Conservation (phyloP, 2,797 vertebrate genomes). For the Gobio occitaniae region DNA sequence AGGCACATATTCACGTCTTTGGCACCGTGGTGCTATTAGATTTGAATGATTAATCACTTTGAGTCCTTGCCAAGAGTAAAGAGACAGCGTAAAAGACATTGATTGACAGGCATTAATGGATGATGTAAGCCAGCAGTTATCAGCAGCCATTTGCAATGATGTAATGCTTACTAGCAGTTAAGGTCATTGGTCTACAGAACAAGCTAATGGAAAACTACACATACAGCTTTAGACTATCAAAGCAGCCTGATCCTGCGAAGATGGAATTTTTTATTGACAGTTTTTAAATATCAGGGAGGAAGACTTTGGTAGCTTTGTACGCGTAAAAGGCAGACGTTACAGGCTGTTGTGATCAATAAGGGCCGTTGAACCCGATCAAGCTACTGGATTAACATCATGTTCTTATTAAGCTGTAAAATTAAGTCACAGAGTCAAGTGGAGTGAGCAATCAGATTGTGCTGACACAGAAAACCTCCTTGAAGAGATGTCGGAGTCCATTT, state of each 20-base stretch:
- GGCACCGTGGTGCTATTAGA: constrained; percentile 30
- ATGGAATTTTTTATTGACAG: constrained; percentile 10
- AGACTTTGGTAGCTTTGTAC: constrained; percentile 18
- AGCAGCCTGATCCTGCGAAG: not conserved
- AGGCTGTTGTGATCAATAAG: constrained; percentile 44
- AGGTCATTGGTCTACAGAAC: constrained; percentile 13
- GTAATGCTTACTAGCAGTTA: constrained; percentile 32
- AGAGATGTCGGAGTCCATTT: constrained; percentile 35
- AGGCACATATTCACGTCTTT: constrained; percentile 18
- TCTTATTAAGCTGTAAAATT: constrained; percentile 61
- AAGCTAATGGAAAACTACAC: constrained; percentile 11
- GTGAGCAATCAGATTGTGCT: constrained; percentile 53
- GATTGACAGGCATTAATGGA: constrained; percentile 44
- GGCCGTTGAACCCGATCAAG: constrained; percentile 45
- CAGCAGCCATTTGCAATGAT: constrained; percentile 39
- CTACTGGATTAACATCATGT: constrained; percentile 58
- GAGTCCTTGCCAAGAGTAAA: constrained; percentile 10
- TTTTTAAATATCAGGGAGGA: constrained; percentile 3
- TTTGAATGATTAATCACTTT: constrained; percentile 59
- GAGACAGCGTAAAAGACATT: constrained; percentile 31
- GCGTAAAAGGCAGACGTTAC: constrained; percentile 14
- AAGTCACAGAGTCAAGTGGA: constrained; percentile 54
- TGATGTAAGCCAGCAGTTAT: constrained; percentile 37
- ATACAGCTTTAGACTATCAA: constrained; percentile 19
- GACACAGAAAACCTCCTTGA: constrained; percentile 48